phyloP scores from a whole-genome alignment of 2,888 invertebrate species.

The Synergus gifuensis region DNA sequence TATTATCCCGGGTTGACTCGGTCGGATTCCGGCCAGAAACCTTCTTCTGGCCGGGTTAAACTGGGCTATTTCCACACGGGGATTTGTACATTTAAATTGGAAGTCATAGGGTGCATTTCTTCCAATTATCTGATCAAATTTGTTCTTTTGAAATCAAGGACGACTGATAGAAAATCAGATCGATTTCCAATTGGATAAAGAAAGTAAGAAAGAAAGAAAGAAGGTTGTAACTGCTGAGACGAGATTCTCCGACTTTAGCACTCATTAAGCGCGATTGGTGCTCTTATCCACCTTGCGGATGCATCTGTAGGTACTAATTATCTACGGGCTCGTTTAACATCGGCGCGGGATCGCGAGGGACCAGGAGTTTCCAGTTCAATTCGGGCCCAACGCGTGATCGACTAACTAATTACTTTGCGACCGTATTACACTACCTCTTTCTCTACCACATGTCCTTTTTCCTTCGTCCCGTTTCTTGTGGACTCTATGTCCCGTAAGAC shows the following conservation, averaged over 20 bases:
- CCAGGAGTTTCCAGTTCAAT: conserved; percentile 56
- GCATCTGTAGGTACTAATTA: conserved; percentile 76
- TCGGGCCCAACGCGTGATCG: conserved; percentile 70
- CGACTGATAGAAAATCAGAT: conserved; percentile 12
- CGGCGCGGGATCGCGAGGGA: conserved; percentile 40
- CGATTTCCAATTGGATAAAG: neutral
- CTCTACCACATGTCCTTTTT: conserved; percentile 27
- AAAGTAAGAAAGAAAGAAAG: conserved; percentile 46
- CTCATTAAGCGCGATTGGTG: conserved; percentile 59
- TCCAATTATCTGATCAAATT: neutral
- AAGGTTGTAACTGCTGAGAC: conserved; percentile 49
- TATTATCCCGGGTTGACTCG: no score
- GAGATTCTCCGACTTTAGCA: conserved; percentile 56
- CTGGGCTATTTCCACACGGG: no score
- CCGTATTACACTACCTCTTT: conserved; percentile 48
- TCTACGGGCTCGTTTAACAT: conserved; percentile 62
- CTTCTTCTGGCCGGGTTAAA: no score
- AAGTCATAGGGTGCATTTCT: neutral
- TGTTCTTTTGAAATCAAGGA: conserved; percentile 16
- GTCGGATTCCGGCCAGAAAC: no score
- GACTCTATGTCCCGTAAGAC: conserved; percentile 29
- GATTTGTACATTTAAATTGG: no score
- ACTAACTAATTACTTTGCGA: conserved; percentile 71
- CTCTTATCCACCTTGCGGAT: conserved; percentile 65
- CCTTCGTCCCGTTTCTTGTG: conserved; percentile 18